These are phyloP conservation scores for Lepus europaeus DNA, from an alignment of 2,113 vertebrate species.

Conservation along the genomic window DNA sequence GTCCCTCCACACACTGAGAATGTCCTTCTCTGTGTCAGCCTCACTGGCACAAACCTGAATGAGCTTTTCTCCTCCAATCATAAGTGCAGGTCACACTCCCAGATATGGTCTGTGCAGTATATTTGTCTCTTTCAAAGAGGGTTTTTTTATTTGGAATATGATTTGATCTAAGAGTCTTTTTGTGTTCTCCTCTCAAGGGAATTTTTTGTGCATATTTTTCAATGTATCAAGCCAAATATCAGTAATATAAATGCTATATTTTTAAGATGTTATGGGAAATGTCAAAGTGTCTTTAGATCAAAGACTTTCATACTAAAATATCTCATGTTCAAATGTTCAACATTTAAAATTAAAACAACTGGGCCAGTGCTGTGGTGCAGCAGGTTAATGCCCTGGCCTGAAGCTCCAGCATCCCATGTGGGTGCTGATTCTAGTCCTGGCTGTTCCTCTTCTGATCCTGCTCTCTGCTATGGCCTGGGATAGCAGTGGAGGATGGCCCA, in stretches of 20 bases:
- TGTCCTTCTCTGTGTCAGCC: background rate
- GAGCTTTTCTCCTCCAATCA: background rate
- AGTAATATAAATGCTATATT: background rate
- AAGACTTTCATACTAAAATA: background rate
- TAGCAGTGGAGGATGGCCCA: too few relatives aligned
- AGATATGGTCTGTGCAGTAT: background rate
- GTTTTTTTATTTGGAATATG: background rate
- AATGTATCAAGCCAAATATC: background rate
- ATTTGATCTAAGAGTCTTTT: background rate
- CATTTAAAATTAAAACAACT: conserved; percentile 7
- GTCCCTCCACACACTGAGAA: background rate
- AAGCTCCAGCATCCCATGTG: too few relatives aligned
- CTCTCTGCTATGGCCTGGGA: too few relatives aligned
- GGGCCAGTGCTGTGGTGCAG: too few relatives aligned
- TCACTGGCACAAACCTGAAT: background rate
- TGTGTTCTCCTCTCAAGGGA: background rate
- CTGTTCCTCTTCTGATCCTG: too few relatives aligned
- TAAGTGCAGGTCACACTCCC: background rate
- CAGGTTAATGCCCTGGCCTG: too few relatives aligned
- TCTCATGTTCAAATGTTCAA: background rate
- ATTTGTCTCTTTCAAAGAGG: background rate
- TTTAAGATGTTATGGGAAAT: background rate
- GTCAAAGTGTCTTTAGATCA: background rate
- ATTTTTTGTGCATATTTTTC: background rate
- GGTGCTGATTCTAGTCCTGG: too few relatives aligned